Conservation (phyloP, 2,888 invertebrate genomes). For the Andrena haemorrhoa region DNA sequence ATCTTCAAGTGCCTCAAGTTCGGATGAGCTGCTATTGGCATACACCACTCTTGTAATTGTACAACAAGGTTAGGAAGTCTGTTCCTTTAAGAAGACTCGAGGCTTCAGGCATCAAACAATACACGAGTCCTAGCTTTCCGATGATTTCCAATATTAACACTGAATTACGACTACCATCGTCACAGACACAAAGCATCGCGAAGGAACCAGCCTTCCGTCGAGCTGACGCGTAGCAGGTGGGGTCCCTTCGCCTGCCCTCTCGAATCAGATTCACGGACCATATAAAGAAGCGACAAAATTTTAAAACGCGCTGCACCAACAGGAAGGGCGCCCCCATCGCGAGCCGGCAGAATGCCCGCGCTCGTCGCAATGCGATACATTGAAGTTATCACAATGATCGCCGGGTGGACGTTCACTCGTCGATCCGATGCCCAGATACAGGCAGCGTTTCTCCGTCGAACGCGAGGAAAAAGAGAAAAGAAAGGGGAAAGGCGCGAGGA, state of each 20-base stretch:
- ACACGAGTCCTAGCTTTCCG: constrained; percentile 11
- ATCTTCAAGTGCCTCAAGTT: too few species aligned
- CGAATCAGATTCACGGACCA: background rate
- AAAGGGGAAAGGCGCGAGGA: background rate
- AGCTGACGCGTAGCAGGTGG: constrained; percentile 16
- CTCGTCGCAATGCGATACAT: background rate
- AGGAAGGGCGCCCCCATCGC: background rate
- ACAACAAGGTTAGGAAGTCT: too few species aligned
- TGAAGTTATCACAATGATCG: background rate
- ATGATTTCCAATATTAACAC: constrained; percentile 10
- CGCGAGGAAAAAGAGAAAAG: background rate
- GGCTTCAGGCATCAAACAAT: background rate
- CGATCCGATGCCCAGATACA: background rate
- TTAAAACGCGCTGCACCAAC: constrained; percentile 4
- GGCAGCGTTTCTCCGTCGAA: background rate
- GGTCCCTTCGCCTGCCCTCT: background rate
- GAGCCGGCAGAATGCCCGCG: background rate
- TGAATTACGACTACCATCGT: constrained; percentile 19
- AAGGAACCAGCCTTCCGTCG: constrained; percentile 1
- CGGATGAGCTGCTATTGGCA: too few species aligned
- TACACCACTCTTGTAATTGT: too few species aligned
- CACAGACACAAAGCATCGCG: constrained; percentile 9
- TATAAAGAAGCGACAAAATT: constrained; percentile 12
- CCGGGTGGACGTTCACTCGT: background rate
- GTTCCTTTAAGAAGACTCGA: too few species aligned